Base-by-base conservation (phyloP, 2,888 invertebrate genomes). In the Stomorhina lunata region DNA sequence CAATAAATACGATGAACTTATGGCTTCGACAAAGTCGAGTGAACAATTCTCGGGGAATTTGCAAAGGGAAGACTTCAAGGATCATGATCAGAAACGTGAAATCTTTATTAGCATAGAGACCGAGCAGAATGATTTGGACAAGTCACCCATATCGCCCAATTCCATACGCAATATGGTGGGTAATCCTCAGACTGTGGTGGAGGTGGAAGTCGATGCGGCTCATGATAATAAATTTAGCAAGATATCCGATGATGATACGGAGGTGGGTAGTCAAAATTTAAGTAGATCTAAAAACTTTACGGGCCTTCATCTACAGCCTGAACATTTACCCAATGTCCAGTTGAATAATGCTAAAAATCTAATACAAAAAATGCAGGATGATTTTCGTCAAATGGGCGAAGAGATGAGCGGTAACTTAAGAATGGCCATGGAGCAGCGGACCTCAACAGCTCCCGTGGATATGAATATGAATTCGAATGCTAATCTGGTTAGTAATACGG, bases 41-140 rank as follows among this genome's bases (percentile, higher is more conserved):
- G 75, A 76, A 45, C 43, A 71, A 37, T 71, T 79, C 43, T 29
- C 12, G 9, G 1, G 57, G 1, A 34, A 65, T 9, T 15, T 34
- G 2, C 63, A 57, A 0, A 34, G 29, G 7, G 79, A 75, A 12
- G 73, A 80, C 5, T 59, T 55, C 32, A 25, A 45, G 9, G 66
- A 66, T 2, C 9, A 50, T 5, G 75, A 50, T 45, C 87, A 87
- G 55, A 89, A 89, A 77, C 87, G 88, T 34, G 90, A 90, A 77
- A 90, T 91, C 32, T 90, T 90, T 48, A 90, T 90, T 15, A 90
- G 90, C 84, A 91, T 90, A 73, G 90, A 90, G 81, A 90, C 90
- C 12, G 90, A 90, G 84, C 86, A 88, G 48, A 91, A 89, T 80
- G 90, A 88, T 34, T 84, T 85, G 25, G 89, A 88, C 2, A 87